Percentiles rank a stretch among this genome's conserved stretches.
phyloP scores from a whole-genome alignment of 2,797 vertebrate species.

The Poeciliopsis infans region DNA sequence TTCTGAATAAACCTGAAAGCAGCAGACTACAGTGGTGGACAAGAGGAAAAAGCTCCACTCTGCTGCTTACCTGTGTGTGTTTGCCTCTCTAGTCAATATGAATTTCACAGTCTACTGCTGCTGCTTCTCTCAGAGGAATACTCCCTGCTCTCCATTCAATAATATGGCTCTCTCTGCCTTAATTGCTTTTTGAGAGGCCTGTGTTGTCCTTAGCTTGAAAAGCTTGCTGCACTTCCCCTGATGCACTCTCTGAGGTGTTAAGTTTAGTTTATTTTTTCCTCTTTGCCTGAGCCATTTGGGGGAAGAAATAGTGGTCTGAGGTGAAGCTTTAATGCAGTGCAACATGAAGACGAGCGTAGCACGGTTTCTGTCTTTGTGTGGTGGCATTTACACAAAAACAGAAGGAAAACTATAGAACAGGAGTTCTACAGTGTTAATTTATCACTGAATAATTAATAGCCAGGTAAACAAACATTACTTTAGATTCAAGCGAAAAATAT shows the following conservation, averaged over 20 bases:
- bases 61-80: slow-evolving; percentile 78
- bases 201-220: slow-evolving; percentile 72
- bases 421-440: not conserved
- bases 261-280: slow-evolving; percentile 34
- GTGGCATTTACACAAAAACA: not conserved
- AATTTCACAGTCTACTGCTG: slow-evolving; percentile 81
- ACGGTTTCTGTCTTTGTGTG: not conserved
- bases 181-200: slow-evolving; percentile 82
- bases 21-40: slow-evolving; percentile 25
- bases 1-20: slow-evolving; percentile 40
- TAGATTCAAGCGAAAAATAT: not conserved
- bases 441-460: not conserved
- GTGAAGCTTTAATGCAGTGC: slow-evolving; percentile 46
- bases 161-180: slow-evolving; percentile 76
- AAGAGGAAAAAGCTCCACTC: slow-evolving; percentile 56
- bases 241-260: slow-evolving; percentile 59
- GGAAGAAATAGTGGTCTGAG: slow-evolving; percentile 22
- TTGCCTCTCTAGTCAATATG: slow-evolving; percentile 76
- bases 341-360: not conserved
- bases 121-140: slow-evolving; percentile 73
- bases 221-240: slow-evolving; percentile 64
- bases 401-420: not conserved
- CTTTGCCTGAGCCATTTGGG: slow-evolving; percentile 44
- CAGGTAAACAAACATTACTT: not conserved
- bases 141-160: slow-evolving; percentile 73